Percentiles rank a stretch among this genome's conserved stretches.
Conservation (phyloP, 2,888 invertebrate species). For the Orgyia antiqua region DNA sequence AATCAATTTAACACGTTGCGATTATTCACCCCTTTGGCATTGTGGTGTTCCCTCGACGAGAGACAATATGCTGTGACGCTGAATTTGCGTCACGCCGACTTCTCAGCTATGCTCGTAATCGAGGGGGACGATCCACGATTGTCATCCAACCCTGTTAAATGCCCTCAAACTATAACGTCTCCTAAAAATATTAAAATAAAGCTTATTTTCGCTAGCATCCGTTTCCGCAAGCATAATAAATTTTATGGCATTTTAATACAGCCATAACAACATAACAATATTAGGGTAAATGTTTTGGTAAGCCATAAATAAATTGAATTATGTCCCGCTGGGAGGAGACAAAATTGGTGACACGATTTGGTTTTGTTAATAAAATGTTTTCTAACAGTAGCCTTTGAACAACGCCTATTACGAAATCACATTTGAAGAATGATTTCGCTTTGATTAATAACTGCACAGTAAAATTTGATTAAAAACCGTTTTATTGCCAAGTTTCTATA, state of each 20-base stretch:
- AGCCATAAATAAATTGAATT: constrained; percentile 71
- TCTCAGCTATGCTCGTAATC: constrained; percentile 64
- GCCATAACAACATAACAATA: constrained; percentile 74
- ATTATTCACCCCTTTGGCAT: constrained; percentile 58
- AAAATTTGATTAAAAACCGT: background rate
- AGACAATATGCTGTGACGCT: constrained; percentile 73
- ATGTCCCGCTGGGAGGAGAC: constrained; percentile 56
- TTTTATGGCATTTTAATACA: constrained; percentile 75
- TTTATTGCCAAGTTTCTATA: background rate
- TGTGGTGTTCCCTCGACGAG: constrained; percentile 29
- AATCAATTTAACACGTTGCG: constrained; percentile 68
- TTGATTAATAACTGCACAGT: no score
- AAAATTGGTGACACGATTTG: constrained; percentile 50
- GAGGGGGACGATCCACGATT: constrained; percentile 66
- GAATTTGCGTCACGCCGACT: constrained; percentile 62
- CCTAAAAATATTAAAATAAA: constrained; percentile 2
- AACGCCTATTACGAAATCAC: constrained; percentile 1
- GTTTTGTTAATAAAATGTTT: constrained; percentile 29
- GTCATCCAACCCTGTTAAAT: constrained; percentile 55
- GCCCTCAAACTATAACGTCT: constrained; percentile 17
- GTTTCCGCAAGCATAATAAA: constrained; percentile 67
- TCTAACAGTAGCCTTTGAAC: constrained; percentile 19
- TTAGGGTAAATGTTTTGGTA: constrained; percentile 78
- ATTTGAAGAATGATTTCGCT: background rate
- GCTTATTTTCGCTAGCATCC: no score